These are phyloP conservation scores for Drosophila setifemur DNA, from an alignment of 1,140 invertebrate genomes.

Conservation along the genomic window DNA sequence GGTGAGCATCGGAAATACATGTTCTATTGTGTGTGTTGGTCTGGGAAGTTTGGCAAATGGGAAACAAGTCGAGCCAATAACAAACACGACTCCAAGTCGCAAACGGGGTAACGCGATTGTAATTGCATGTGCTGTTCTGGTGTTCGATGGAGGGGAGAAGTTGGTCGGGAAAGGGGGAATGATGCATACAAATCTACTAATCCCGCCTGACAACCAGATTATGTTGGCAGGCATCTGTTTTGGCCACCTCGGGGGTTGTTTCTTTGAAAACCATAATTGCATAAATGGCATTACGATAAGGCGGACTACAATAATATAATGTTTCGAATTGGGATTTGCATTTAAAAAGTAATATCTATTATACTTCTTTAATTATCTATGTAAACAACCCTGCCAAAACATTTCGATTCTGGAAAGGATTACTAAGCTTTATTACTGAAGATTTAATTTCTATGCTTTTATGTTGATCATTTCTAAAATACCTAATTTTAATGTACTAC, in stretches of 20 bases:
- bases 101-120: constrained; percentile 1
- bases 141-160: constrained; percentile 2
- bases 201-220: constrained; percentile 17
- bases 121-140: background rate
- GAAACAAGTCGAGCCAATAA: constrained; percentile 27
- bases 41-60: constrained; percentile 17
- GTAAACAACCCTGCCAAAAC: too few species aligned
- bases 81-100: background rate
- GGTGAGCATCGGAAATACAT: constrained; percentile 47
- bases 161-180: background rate
- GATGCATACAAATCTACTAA: constrained; percentile 20
- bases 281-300: too few species aligned
- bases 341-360: too few species aligned
- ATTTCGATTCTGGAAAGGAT: too few species aligned
- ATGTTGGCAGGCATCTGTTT: constrained; percentile 10
- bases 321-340: too few species aligned
- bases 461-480: too few species aligned
- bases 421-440: too few species aligned
- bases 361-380: too few species aligned
- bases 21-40: constrained; percentile 28
- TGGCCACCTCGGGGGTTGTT: background rate
- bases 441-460: too few species aligned
- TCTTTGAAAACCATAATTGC: background rate
- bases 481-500: too few species aligned
- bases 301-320: too few species aligned